A percentile compares a stretch with the other conserved stretches of the same genome.
Evolutionary conservation across 2,797 vertebrate genomes (phyloP).

Genomic region (Phrynocephalus vlangalii): DNA sequence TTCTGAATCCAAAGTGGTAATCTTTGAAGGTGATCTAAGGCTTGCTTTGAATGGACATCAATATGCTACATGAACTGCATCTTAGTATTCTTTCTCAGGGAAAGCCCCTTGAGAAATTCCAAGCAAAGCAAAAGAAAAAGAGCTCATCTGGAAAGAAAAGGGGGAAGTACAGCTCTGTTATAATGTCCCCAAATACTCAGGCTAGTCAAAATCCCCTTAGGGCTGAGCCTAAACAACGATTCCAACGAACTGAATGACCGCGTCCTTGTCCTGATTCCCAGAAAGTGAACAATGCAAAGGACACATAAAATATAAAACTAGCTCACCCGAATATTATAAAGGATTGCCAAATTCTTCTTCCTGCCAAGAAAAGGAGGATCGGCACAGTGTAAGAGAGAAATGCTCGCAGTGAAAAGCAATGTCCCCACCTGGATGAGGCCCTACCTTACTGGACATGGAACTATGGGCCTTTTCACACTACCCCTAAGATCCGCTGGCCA

Average conservation of each 20-base stretch:
- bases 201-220: too few species aligned
- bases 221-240: too few species aligned
- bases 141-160: not conserved
- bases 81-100: not conserved
- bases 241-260: too few species aligned
- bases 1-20: not conserved
- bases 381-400: not conserved
- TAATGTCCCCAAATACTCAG: too few species aligned
- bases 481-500: too few species aligned
- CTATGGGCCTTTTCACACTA: too few species aligned
- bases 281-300: too few species aligned
- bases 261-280: too few species aligned
- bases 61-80: not conserved
- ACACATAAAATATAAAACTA: not conserved
- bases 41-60: not conserved
- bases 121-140: not conserved
- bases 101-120: not conserved
- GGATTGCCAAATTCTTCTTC: not conserved
- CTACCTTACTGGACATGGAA: not conserved
- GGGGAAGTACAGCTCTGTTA: not conserved
- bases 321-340: not conserved
- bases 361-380: not conserved
- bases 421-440: not conserved
- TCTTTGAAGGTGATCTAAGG: not conserved
- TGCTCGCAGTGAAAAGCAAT: not conserved